Evolutionary conservation across 2,113 vertebrate species (phyloP).

Genomic region (Tursiops truncatus): DNA sequence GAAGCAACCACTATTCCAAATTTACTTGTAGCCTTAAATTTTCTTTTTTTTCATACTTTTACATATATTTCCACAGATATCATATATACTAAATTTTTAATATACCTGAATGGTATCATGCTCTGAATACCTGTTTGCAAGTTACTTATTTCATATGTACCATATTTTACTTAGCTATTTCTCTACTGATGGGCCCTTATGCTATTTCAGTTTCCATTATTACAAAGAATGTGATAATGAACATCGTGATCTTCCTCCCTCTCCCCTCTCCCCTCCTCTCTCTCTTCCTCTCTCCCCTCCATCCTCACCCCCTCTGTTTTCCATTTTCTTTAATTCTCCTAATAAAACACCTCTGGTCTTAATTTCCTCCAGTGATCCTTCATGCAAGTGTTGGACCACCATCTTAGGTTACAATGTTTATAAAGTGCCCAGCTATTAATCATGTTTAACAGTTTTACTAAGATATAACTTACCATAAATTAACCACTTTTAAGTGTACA

Average conservation of each 20-base stretch:
- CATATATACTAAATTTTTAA: background rate
- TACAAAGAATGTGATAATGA: background rate
- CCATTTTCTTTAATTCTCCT: constrained; percentile 7
- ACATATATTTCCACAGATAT: background rate
- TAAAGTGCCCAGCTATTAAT: background rate
- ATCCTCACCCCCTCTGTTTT: background rate
- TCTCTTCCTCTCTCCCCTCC: background rate
- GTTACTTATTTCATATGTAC: background rate
- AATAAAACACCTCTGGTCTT: background rate
- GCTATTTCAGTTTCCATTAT: background rate
- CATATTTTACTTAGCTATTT: constrained; percentile 21
- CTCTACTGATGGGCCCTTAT: background rate
- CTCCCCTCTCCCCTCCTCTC: background rate
- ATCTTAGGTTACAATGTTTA: background rate
- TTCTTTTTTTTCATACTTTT: background rate
- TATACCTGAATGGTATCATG: background rate
- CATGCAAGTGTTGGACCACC: background rate
- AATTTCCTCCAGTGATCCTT: background rate
- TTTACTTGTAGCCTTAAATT: background rate
- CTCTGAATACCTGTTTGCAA: background rate
- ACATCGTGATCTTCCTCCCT: background rate
- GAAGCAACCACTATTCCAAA: background rate
- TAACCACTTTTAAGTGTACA: background rate
- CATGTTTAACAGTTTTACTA: constrained; percentile 21
- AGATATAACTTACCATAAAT: background rate